These are phyloP conservation scores for Stomorhina lunata DNA, from an alignment of 2,888 invertebrate species.

Conservation along the genomic window DNA sequence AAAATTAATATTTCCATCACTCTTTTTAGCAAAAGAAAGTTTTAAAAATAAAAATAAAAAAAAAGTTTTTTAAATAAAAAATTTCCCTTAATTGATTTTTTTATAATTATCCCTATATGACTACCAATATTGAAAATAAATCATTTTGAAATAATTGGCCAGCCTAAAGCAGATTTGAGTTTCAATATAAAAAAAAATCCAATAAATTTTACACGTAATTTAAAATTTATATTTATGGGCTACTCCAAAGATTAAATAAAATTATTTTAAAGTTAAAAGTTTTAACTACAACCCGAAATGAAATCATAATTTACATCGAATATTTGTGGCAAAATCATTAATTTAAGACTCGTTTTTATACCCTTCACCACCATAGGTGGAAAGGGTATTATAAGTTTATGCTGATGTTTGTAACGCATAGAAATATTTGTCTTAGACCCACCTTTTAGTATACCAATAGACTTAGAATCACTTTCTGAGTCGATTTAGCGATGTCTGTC, in stretches of 20 bases:
- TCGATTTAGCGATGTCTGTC: too few relatives aligned
- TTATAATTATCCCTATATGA: background rate
- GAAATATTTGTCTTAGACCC: too few relatives aligned
- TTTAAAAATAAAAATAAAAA: too few relatives aligned
- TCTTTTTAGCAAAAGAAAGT: too few relatives aligned
- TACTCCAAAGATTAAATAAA: conserved; percentile 26
- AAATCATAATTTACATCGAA: conserved; percentile 37
- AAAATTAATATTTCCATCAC: too few relatives aligned
- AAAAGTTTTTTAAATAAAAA: too few relatives aligned
- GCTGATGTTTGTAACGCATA: background rate
- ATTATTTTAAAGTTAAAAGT: conserved; percentile 34
- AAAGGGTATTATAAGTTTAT: background rate
- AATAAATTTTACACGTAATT: conserved; percentile 19
- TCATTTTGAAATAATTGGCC: conserved; percentile 44
- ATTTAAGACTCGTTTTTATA: conserved; percentile 42
- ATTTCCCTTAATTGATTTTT: conserved; percentile 44
- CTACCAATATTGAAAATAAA: conserved; percentile 37
- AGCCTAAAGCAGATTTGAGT: conserved; percentile 36
- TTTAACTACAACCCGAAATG: background rate
- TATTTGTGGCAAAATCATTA: conserved; percentile 42
- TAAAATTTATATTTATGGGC: conserved; percentile 12
- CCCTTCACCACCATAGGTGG: background rate
- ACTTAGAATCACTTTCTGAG: too few relatives aligned
- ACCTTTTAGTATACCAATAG: too few relatives aligned
- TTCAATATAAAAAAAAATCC: background rate